phyloP scores from a whole-genome alignment of 2,797 vertebrate genomes.

The Cryptoblepharus egeriae region DNA sequence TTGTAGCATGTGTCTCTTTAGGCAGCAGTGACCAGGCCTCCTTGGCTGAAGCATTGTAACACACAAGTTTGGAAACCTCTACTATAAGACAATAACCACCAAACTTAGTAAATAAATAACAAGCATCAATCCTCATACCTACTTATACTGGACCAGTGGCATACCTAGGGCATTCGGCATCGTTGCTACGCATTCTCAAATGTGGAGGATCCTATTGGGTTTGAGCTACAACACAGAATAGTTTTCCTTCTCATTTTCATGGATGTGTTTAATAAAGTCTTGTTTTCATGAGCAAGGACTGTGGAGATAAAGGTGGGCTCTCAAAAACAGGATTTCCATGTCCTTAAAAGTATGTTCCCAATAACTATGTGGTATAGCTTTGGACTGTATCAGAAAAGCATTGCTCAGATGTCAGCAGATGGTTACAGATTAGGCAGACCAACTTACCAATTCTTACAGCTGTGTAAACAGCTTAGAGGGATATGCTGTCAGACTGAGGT shows the following conservation, averaged over 20 bases:
- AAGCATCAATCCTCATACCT: too few species aligned
- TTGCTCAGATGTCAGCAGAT: constrained; percentile 30
- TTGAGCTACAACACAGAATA: background rate
- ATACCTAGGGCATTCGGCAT: too few species aligned
- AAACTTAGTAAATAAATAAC: too few species aligned
- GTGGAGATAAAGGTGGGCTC: background rate
- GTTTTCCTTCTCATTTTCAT: background rate
- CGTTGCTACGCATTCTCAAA: too few species aligned
- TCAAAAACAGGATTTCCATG: background rate
- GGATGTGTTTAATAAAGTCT: background rate
- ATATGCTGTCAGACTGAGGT: background rate
- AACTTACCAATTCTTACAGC: constrained; percentile 23
- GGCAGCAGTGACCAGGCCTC: too few species aligned
- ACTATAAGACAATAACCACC: too few species aligned
- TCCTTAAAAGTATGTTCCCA: background rate
- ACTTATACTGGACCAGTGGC: too few species aligned
- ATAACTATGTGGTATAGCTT: constrained; percentile 21
- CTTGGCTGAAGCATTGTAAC: too few species aligned
- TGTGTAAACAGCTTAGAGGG: constrained; percentile 36
- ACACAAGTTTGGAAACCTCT: too few species aligned
- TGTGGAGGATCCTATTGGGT: background rate
- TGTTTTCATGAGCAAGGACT: background rate
- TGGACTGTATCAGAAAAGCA: constrained; percentile 14
- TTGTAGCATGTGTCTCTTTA: too few species aligned
- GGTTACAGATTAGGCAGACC: constrained; percentile 16